Percentiles rank a stretch among this genome's conserved stretches.
These are phyloP conservation scores for Esox lucius DNA, from an alignment of 2,797 vertebrate species.

Conservation along the genomic window DNA sequence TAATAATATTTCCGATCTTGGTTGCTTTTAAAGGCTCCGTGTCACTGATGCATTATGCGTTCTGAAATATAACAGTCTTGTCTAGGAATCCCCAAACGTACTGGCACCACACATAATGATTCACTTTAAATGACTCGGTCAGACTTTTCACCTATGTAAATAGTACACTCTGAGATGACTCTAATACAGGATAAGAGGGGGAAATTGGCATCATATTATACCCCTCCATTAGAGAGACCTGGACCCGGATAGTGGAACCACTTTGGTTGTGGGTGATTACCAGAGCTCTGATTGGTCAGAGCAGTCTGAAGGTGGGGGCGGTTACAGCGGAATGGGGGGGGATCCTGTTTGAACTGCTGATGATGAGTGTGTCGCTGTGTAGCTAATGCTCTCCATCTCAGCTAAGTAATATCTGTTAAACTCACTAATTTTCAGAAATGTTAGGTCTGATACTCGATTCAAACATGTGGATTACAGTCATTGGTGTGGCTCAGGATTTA, in stretches of 20 bases:
- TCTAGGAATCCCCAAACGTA: constrained; percentile 80
- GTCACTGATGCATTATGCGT: constrained; percentile 81
- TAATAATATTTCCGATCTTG: constrained; percentile 87
- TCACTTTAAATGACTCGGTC: constrained; percentile 83
- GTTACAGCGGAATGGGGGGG: constrained; percentile 55
- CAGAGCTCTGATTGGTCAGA: constrained; percentile 78
- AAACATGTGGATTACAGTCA: background rate
- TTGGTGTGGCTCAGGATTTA: background rate
- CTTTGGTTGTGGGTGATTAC: constrained; percentile 82
- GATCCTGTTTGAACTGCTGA: constrained; percentile 60
- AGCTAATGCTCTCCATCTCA: background rate
- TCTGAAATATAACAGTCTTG: constrained; percentile 79
- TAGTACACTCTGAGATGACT: constrained; percentile 82
- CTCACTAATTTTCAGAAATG: background rate
- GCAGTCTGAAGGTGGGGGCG: constrained; percentile 68
- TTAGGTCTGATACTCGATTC: background rate
- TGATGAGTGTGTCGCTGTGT: background rate
- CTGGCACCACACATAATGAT: constrained; percentile 84
- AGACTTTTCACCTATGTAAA: constrained; percentile 90
- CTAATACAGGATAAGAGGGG: constrained; percentile 72
- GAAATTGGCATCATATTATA: constrained; percentile 78
- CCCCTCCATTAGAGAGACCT: constrained; percentile 66
- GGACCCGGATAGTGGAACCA: constrained; percentile 79
- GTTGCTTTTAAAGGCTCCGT: constrained; percentile 86
- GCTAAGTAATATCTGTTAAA: background rate